Conservation (phyloP, 2,888 invertebrate genomes). For the Caenorhabditis sp. region DNA sequence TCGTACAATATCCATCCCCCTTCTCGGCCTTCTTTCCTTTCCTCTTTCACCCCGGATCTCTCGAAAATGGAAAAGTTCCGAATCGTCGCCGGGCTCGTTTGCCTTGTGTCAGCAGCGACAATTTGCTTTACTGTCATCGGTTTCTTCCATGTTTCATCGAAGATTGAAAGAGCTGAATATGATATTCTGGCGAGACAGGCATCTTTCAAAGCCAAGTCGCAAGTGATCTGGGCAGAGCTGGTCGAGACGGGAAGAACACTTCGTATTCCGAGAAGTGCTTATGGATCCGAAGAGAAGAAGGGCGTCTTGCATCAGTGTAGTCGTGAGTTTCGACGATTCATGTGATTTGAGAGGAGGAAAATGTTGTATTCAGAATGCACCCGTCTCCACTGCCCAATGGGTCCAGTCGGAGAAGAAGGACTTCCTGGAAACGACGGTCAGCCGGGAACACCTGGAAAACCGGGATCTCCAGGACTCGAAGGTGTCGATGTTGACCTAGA, state of each 20-base stretch:
- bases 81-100: slow-evolving; percentile 29
- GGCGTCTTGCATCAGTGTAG: slow-evolving; percentile 71
- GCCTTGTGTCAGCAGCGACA: slow-evolving; percentile 24
- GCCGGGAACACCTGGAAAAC: slow-evolving; percentile 75
- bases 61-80: slow-evolving; percentile 35
- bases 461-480: slow-evolving; percentile 68
- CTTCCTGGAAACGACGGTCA: slow-evolving; percentile 75
- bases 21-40: not conserved
- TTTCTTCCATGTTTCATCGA: slow-evolving; percentile 26
- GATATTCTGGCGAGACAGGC: slow-evolving; percentile 51
- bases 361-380: slow-evolving; percentile 70
- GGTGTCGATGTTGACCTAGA: slow-evolving; percentile 71
- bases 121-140: slow-evolving; percentile 25
- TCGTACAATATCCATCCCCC: slow-evolving; percentile 17
- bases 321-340: slow-evolving; percentile 52
- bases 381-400: slow-evolving; percentile 73
- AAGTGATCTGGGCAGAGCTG: slow-evolving; percentile 69
- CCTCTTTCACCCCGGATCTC: not conserved
- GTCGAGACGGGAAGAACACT: slow-evolving; percentile 59
- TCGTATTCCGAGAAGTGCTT: slow-evolving; percentile 65
- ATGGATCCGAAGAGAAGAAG: slow-evolving; percentile 54
- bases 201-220: slow-evolving; percentile 59
- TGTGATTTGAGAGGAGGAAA: no score
- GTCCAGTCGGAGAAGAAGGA: slow-evolving; percentile 74
- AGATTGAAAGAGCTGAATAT: slow-evolving; percentile 39